A percentile compares a stretch with the other conserved stretches of the same genome.
phyloP scores from a whole-genome alignment of 2,113 vertebrate species.

The Calidris pugnax region DNA sequence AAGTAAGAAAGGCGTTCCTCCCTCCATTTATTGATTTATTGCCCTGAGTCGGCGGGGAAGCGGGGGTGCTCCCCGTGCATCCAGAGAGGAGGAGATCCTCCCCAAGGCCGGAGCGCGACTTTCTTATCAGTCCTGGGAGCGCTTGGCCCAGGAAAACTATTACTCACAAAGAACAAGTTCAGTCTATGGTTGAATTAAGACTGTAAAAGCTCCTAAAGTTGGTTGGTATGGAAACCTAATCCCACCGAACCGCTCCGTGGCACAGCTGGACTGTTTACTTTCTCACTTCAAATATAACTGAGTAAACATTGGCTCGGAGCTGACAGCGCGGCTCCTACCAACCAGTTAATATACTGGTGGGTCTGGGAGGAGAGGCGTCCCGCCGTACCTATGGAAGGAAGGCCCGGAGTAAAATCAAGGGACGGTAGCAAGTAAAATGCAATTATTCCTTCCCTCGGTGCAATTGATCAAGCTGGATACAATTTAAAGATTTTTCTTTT shows the following conservation, averaged over 20 bases:
- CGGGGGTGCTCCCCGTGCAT: not conserved
- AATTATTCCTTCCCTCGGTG: not conserved
- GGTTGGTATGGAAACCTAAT: constrained; percentile 80
- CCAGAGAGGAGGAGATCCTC: not conserved
- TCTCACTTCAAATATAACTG: constrained; percentile 76
- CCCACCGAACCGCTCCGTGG: constrained; percentile 62
- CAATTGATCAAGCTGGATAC: not conserved
- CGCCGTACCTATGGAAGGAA: not conserved
- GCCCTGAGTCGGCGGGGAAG: not conserved
- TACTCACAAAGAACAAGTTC: constrained; percentile 71
- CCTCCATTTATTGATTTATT: not conserved
- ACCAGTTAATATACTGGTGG: constrained; percentile 62
- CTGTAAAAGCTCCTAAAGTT: constrained; percentile 72
- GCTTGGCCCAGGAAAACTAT: constrained; percentile 61
- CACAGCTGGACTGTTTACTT: constrained; percentile 78
- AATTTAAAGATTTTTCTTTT: constrained; percentile 1
- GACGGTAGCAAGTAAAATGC: not conserved
- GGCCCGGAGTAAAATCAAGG: constrained; percentile 26
- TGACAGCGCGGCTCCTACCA: constrained; percentile 58
- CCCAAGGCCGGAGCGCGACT: not conserved
- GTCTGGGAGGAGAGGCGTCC: constrained; percentile 35
- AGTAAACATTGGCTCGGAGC: constrained; percentile 74
- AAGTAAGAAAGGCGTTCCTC: not conserved
- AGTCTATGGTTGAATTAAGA: constrained; percentile 74
- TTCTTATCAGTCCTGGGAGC: constrained; percentile 1